Conservation (phyloP, 2,888 invertebrate genomes). For the Gordius sp. region DNA sequence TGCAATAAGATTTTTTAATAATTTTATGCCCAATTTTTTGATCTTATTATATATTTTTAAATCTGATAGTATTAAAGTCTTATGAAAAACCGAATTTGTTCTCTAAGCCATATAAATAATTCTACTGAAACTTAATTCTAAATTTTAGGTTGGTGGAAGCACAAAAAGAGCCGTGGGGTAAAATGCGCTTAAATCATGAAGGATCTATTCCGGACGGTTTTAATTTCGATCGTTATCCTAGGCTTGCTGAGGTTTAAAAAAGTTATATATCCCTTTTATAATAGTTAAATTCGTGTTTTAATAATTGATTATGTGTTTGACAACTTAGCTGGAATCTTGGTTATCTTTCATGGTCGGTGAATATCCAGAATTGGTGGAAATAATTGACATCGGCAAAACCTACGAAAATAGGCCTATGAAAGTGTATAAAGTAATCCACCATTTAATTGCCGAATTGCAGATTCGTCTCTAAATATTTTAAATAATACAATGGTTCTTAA, state of each 20-base stretch:
- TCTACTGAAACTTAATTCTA: no score
- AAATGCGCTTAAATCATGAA: background rate
- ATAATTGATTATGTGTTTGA: no score
- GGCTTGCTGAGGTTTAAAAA: slow-evolving; percentile 14
- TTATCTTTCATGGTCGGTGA: slow-evolving; percentile 22
- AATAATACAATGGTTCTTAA: no score
- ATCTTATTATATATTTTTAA: no score
- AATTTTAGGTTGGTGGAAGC: background rate
- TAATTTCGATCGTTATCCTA: slow-evolving; percentile 22
- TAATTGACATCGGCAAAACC: slow-evolving; percentile 25
- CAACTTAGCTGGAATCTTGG: slow-evolving; percentile 9
- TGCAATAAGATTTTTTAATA: no score
- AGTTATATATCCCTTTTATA: background rate
- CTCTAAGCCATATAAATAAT: no score
- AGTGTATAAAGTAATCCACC: slow-evolving; percentile 25
- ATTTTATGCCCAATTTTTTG: no score
- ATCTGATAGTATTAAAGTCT: no score
- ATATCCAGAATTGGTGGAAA: slow-evolving; percentile 24
- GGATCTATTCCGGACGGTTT: slow-evolving; percentile 19
- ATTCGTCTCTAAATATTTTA: no score
- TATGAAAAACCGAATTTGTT: no score
- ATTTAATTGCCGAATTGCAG: no score
- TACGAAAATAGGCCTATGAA: slow-evolving; percentile 25
- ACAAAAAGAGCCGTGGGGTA: background rate
- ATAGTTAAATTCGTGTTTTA: no score